Base-by-base conservation (phyloP, 1,140 invertebrate species). In the Hesperophylax magnus region DNA sequence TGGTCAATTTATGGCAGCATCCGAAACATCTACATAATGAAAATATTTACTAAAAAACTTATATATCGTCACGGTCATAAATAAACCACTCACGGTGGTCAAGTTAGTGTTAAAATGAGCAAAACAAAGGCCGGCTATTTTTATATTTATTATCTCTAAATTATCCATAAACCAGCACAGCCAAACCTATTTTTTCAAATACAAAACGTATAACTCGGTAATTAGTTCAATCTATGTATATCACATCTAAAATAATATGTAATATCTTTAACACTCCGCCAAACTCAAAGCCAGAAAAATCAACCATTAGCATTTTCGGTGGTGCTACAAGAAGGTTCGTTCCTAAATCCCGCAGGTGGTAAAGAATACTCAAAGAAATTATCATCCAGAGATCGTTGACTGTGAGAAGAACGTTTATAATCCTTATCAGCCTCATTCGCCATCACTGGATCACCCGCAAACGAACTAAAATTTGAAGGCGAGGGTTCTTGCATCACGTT, bases 341-440 rank as follows among this genome's bases (percentile, higher is more conserved):
- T 72, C 22, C 20, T 31, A 53, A 72, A 72, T 54, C 53, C 69
- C 18, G 39, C 9, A 22, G 39, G 17, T 15, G 39, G 34, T 60
- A 17, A 27, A 31, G 72, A 56, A 27, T 75, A 58, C 15, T 75
- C 72, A 17, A 75, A 54, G 27, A 72, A 18, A 72, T 47, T 72
- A 27, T 60, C 53, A 58, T 75, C 72, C 27, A 75, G 27, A 31
- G 72, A 75, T 22, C 53, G 14, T 34, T 75, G 72, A 47, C 69
- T 72, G 9, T 8, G 15, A 9, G 18, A 53, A 20, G 39, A 11
- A 15, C 34, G 15, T 60, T 75, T 75, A 60, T 31, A 27, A 24
- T 31, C 7, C 6, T 54, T n/a, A 14, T 47, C 39, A 47, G 39
- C 39, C 11, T 47, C 39, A 9, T 17, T 56, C 3, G 7, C 17